Percentiles rank a stretch among this genome's conserved stretches.
These are phyloP conservation scores for Bombus ignitus DNA, from an alignment of 1,140 invertebrate genomes.

Conservation along the genomic window DNA sequence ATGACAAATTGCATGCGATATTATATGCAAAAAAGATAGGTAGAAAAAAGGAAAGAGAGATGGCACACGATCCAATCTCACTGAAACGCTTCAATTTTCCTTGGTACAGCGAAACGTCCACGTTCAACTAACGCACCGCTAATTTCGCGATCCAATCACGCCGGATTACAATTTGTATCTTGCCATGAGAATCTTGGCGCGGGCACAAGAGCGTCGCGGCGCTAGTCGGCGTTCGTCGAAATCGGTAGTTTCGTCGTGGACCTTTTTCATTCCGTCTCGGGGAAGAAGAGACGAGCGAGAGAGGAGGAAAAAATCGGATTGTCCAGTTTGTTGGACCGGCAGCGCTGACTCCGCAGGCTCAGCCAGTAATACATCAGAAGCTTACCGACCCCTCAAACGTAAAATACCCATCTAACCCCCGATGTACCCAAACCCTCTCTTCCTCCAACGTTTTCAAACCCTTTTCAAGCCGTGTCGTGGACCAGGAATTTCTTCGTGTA, in stretches of 20 bases:
- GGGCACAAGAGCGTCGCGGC: background rate
- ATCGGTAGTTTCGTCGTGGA: background rate
- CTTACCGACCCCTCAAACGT: conserved; percentile 74
- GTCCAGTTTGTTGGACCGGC: conserved; percentile 70
- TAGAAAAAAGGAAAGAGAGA: background rate
- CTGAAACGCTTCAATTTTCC: background rate
- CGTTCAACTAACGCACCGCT: conserved; percentile 19
- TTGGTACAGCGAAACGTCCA: background rate
- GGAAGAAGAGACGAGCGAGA: background rate
- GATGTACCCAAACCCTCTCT: background rate
- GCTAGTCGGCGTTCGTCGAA: background rate
- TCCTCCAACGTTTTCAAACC: background rate
- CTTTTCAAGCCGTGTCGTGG: background rate
- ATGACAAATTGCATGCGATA: background rate
- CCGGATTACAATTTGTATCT: conserved; percentile 64
- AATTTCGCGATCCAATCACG: conserved; percentile 59
- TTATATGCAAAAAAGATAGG: too few species aligned
- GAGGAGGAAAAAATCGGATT: conserved; percentile 44
- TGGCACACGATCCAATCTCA: background rate
- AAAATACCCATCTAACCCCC: conserved; percentile 69
- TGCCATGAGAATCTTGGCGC: conserved; percentile 17
- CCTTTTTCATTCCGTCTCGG: conserved; percentile 4
- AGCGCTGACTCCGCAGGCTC: conserved; percentile 75
- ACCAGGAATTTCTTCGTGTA: conserved; percentile 29
- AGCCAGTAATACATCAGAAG: conserved; percentile 74